Percentiles rank a stretch among this genome's conserved stretches.
These are phyloP conservation scores for Petaurus breviceps DNA, from an alignment of 2,113 vertebrate genomes.

Conservation along the genomic window DNA sequence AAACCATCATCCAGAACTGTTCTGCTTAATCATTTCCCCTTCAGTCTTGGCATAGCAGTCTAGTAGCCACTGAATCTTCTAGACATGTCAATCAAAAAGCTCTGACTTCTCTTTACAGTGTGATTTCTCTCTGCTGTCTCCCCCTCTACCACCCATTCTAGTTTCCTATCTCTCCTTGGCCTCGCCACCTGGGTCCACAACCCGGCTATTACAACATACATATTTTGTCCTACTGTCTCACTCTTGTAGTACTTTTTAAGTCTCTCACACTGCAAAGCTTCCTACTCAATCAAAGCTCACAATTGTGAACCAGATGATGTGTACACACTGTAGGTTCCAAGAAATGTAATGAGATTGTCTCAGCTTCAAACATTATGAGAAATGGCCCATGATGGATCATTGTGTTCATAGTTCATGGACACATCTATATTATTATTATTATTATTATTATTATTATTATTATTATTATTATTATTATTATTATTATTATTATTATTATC, in stretches of 20 bases:
- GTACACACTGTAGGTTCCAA: background rate
- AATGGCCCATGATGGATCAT: background rate
- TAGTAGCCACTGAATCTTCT: background rate
- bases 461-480: constrained; percentile 13
- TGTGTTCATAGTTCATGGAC: background rate
- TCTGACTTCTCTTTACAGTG: background rate
- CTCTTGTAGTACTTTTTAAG: background rate
- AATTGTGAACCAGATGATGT: background rate
- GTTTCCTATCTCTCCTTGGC: background rate
- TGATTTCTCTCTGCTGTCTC: background rate
- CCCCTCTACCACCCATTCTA: background rate
- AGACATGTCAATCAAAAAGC: background rate
- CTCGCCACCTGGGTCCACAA: background rate
- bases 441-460: no score
- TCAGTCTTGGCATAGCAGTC: background rate
- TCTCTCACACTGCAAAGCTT: background rate
- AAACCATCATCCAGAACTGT: background rate
- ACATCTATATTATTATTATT: background rate
- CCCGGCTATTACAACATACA: background rate
- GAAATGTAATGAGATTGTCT: background rate
- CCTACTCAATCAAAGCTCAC: background rate
- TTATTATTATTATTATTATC: constrained; percentile 20
- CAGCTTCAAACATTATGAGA: background rate
- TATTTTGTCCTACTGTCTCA: background rate
- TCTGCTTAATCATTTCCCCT: background rate